phyloP scores from a whole-genome alignment of 2,888 invertebrate genomes.

The Phymatocera aterrima region DNA sequence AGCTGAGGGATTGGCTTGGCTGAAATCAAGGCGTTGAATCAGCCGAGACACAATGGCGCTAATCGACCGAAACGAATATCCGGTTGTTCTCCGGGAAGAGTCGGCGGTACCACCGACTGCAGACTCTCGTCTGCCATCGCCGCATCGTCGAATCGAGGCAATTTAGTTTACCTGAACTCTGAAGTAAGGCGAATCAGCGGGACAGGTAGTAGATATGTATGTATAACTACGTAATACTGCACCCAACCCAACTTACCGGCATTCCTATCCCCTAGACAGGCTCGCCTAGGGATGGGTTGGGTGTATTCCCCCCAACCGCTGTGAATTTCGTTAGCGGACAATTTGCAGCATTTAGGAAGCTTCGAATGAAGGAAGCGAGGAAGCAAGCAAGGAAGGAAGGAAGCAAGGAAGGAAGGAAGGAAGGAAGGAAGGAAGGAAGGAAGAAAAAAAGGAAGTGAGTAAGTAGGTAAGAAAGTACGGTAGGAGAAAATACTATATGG shows the following conservation, averaged over 20 bases:
- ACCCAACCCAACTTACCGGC: too few species aligned
- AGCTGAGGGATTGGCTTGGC: conserved; percentile 18
- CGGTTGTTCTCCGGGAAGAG: conserved; percentile 28
- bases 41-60: conserved; percentile 33
- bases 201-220: neutral
- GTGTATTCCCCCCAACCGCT: too few species aligned
- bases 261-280: too few species aligned
- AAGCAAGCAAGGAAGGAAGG: neutral
- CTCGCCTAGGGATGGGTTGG: too few species aligned
- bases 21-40: conserved; percentile 41
- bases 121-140: conserved; percentile 12
- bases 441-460: neutral
- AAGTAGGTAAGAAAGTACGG: neutral
- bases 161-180: conserved; percentile 34
- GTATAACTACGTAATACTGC: too few species aligned
- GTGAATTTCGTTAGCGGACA: conserved; percentile 26
- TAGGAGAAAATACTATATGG: neutral
- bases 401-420: neutral
- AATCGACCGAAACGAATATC: conserved; percentile 40
- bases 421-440: neutral
- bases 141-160: conserved; percentile 26
- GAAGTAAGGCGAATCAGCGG: conserved; percentile 9
- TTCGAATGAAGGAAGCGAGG: neutral
- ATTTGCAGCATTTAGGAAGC: conserved; percentile 33
- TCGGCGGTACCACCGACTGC: too few species aligned